Evolutionary conservation across 2,797 vertebrate genomes (phyloP).

Genomic region (Mormyrus hasselquistii): DNA sequence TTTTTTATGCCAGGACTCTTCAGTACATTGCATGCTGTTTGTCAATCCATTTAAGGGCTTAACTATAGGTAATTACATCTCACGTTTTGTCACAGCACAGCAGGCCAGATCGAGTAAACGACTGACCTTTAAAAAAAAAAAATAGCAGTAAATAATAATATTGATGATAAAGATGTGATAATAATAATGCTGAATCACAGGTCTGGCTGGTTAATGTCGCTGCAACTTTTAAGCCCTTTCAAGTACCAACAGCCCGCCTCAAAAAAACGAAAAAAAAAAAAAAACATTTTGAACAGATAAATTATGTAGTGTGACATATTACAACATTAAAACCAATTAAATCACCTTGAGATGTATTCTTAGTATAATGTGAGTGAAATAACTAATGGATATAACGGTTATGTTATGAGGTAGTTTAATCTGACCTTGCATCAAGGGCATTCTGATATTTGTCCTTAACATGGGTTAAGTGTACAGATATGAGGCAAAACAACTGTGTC

Average conservation of each 20-base stretch:
- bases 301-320: not conserved
- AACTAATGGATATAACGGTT: not conserved
- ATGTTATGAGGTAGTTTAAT: constrained; percentile 28
- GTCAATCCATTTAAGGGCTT: constrained; percentile 36
- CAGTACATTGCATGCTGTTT: constrained; percentile 68
- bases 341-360: not conserved
- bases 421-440: constrained; percentile 64
- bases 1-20: constrained; percentile 40
- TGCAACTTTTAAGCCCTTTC: constrained; percentile 46
- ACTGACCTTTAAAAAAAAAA: not conserved
- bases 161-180: constrained; percentile 36
- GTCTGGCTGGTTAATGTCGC: constrained; percentile 39
- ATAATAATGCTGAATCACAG: constrained; percentile 50
- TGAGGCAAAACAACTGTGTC: constrained; percentile 9
- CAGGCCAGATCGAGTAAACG: constrained; percentile 39
- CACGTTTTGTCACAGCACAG: constrained; percentile 46
- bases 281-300: not conserved
- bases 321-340: not conserved
- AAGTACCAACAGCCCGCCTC: not conserved
- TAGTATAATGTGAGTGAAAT: not conserved
- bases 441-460: constrained; percentile 35
- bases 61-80: constrained; percentile 39
- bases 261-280: not conserved
- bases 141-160: not conserved
- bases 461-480: constrained; percentile 9